Conservation (phyloP, 2,888 invertebrate species). For the Drosophila merina region DNA sequence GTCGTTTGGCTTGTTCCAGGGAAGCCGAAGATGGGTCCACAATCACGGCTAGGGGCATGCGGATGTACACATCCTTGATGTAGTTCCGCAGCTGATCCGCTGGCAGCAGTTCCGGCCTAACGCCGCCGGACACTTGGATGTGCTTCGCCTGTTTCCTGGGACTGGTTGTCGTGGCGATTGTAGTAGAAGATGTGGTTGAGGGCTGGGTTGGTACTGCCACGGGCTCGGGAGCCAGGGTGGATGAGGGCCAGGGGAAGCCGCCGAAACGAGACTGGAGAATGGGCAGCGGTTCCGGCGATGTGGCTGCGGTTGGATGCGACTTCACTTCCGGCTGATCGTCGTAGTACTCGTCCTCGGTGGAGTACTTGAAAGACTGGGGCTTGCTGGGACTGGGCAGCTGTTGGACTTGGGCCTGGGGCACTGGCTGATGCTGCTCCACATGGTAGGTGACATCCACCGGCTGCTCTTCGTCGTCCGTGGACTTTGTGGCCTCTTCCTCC, state of each 20-base stretch:
- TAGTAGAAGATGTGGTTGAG: slow-evolving; percentile 43
- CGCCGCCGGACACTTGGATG: slow-evolving; percentile 68
- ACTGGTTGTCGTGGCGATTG: slow-evolving; percentile 49
- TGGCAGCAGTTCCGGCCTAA: slow-evolving; percentile 78
- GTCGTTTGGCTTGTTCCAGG: slow-evolving; percentile 81
- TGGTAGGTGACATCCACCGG: slow-evolving; percentile 21
- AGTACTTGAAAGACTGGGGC: slow-evolving; percentile 54
- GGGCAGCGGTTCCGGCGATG: slow-evolving; percentile 35
- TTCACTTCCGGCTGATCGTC: slow-evolving; percentile 61
- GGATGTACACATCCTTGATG: slow-evolving; percentile 83
- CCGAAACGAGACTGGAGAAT: slow-evolving; percentile 48
- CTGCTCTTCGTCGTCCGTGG: slow-evolving; percentile 22
- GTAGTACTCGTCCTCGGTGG: slow-evolving; percentile 78
- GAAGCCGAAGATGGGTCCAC: slow-evolving; percentile 82
- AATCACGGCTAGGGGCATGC: slow-evolving; percentile 83
- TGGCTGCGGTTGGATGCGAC: slow-evolving; percentile 18
- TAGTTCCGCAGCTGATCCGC: slow-evolving; percentile 83
- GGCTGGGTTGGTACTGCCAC: slow-evolving; percentile 18
- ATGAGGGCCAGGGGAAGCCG: slow-evolving; percentile 40
- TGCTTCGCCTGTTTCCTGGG: slow-evolving; percentile 80
- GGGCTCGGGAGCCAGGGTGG: slow-evolving; percentile 24
- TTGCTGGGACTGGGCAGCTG: slow-evolving; percentile 52
- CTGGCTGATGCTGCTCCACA: slow-evolving; percentile 56
- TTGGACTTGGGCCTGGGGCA: slow-evolving; percentile 60
- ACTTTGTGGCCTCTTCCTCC: slow-evolving; percentile 60